Evolutionary conservation across 2,113 vertebrate genomes (phyloP).

Genomic region (Gallinago paraguaiae): DNA sequence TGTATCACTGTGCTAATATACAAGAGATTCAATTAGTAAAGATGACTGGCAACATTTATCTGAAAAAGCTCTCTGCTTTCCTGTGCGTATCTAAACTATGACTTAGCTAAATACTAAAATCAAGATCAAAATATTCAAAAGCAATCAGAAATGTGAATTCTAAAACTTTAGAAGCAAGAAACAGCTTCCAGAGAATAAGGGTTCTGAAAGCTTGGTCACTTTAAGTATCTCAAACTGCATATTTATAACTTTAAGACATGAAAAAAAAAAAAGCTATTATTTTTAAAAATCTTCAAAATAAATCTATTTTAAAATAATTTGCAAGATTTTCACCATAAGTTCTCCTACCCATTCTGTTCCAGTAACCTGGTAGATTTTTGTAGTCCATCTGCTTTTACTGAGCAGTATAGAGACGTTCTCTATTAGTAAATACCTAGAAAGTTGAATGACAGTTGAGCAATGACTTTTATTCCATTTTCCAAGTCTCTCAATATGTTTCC

Average conservation of each 20-base stretch:
- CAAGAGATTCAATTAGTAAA: constrained; percentile 34
- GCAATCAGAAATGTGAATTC: not conserved
- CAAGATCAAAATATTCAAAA: not conserved
- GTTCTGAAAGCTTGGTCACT: not conserved
- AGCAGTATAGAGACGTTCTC: not conserved
- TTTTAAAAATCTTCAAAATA: not conserved
- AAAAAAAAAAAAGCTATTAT: not conserved
- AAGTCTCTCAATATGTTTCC: not conserved
- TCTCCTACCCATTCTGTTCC: not conserved
- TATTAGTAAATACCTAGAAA: not conserved
- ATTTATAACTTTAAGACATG: not conserved
- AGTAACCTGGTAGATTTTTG: not conserved
- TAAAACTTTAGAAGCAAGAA: not conserved
- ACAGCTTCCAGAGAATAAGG: not conserved
- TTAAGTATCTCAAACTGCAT: not conserved
- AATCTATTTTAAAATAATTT: not conserved
- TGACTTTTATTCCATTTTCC: not conserved
- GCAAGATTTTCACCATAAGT: not conserved
- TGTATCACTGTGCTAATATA: not conserved
- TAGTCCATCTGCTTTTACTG: not conserved
- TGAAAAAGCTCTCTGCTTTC: not conserved
- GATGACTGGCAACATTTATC: not conserved
- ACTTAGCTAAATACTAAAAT: not conserved
- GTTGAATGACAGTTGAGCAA: not conserved
- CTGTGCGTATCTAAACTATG: not conserved